Evolutionary conservation across 1,140 invertebrate species (phyloP), one percentile per base, ranked within the genome.

Genomic region (Prorops nasuta): DNA sequence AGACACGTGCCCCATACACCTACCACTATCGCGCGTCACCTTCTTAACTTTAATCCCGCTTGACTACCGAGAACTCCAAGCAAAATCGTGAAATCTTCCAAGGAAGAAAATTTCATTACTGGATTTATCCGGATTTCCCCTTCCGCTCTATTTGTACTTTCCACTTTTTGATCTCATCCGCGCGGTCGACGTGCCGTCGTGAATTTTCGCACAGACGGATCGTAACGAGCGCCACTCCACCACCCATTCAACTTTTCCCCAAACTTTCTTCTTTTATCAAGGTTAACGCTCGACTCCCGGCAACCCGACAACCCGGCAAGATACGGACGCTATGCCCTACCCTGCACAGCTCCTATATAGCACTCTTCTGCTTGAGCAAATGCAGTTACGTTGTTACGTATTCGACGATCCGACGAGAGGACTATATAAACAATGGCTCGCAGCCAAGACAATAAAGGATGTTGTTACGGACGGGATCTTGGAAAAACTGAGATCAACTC

Each of bases 31-130:
- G 47, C 48, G 28, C 22, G 7, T 16, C 36, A 22, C 40, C 28
- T n/a, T n/a, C n/a, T n/a, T n/a, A n/a, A n/a, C n/a, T n/a, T n/a
- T n/a, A n/a, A n/a, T n/a, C n/a, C n/a, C n/a, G n/a, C n/a, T n/a
- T n/a, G n/a, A n/a, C n/a, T n/a, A n/a, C n/a, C n/a, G n/a, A n/a
- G n/a, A n/a, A n/a, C n/a, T n/a, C n/a, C n/a, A n/a, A n/a, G n/a
- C n/a, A n/a, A n/a, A n/a, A n/a, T n/a, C n/a, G 18, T 17, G 46
- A 35, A 36, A 55, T 47, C 46, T 54, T 53, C 21, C 3, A 28
- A 21, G 21, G 35, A 38, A 44, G 22, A 39, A 58, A 49, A 51
- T 51, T 58, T 47, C 41, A 48, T 55, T 51, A 49, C 34, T 18
- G 4, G 22, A 32, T 9, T 6, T 24, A 32, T 49, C 20, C n/a